These are phyloP conservation scores for Phocoena sinus DNA, from an alignment of 2,113 vertebrate species.

Conservation along the genomic window DNA sequence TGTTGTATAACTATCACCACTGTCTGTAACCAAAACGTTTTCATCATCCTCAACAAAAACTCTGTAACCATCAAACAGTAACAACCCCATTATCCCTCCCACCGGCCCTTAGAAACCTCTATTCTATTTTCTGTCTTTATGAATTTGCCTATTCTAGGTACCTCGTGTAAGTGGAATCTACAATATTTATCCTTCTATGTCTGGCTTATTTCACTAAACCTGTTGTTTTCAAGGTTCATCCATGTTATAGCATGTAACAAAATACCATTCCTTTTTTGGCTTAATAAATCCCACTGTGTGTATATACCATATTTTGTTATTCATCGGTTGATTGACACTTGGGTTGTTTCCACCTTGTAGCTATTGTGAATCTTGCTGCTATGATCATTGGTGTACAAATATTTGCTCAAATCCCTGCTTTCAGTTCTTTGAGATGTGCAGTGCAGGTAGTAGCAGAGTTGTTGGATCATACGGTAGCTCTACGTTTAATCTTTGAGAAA, in stretches of 20 bases:
- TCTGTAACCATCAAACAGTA: background rate
- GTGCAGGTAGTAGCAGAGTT: background rate
- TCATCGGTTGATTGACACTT: background rate
- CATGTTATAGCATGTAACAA: background rate
- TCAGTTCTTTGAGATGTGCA: background rate
- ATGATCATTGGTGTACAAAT: background rate
- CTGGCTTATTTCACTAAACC: background rate
- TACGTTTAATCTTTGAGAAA: slow-evolving; percentile 1
- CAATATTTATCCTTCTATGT: background rate
- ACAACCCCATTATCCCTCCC: background rate
- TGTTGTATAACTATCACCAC: background rate
- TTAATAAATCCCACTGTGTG: background rate
- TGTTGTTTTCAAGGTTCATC: background rate
- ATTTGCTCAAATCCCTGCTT: background rate
- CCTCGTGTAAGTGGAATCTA: background rate
- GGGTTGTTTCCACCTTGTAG: background rate
- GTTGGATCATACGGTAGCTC: background rate
- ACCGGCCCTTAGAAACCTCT: background rate
- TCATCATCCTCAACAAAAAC: background rate
- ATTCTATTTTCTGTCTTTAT: background rate
- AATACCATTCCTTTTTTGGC: background rate
- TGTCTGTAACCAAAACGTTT: background rate
- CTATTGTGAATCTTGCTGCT: background rate
- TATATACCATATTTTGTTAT: background rate
- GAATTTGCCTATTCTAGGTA: background rate